phyloP scores from a whole-genome alignment of 2,113 vertebrate species.

The Platichthys stellatus region DNA sequence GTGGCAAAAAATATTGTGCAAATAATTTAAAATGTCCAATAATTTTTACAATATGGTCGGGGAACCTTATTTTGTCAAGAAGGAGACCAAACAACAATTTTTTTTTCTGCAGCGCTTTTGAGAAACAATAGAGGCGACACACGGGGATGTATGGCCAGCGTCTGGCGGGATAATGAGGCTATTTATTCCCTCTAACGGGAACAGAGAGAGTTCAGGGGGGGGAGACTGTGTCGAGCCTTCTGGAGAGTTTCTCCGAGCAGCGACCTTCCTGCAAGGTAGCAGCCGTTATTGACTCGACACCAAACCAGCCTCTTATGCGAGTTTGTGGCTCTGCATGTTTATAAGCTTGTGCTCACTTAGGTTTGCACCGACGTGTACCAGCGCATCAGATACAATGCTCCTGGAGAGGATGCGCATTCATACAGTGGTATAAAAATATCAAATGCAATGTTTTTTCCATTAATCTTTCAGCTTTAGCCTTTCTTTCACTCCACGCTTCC shows the following conservation, averaged over 20 bases:
- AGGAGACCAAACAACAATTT: background rate
- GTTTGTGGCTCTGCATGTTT: slow-evolving; percentile 12
- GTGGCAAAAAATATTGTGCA: slow-evolving; percentile 2
- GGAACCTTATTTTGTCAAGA: background rate
- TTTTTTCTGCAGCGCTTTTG: background rate
- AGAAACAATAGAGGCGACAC: slow-evolving; percentile 53
- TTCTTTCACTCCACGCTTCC: background rate
- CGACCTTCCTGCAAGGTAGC: slow-evolving; percentile 68
- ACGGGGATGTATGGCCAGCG: slow-evolving; percentile 50
- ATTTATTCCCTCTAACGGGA: slow-evolving; percentile 70
- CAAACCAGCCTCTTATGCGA: slow-evolving; percentile 22
- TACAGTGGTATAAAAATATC: background rate
- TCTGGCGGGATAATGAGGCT: slow-evolving; percentile 65
- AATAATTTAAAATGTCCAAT: slow-evolving; percentile 27
- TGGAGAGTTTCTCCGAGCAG: slow-evolving; percentile 47
- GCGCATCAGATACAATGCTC: background rate
- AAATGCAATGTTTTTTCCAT: background rate
- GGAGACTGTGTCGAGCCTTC: slow-evolving; percentile 44
- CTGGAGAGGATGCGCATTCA: background rate
- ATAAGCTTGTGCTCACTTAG: slow-evolving; percentile 5
- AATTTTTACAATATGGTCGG: slow-evolving; percentile 13
- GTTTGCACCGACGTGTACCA: background rate
- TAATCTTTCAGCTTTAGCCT: background rate
- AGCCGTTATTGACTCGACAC: slow-evolving; percentile 48
- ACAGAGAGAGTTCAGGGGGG: slow-evolving; percentile 56